A percentile compares a stretch with the other conserved stretches of the same genome.
phyloP scores from a whole-genome alignment of 2,113 vertebrate species.

The Myxocyprinus asiaticus region DNA sequence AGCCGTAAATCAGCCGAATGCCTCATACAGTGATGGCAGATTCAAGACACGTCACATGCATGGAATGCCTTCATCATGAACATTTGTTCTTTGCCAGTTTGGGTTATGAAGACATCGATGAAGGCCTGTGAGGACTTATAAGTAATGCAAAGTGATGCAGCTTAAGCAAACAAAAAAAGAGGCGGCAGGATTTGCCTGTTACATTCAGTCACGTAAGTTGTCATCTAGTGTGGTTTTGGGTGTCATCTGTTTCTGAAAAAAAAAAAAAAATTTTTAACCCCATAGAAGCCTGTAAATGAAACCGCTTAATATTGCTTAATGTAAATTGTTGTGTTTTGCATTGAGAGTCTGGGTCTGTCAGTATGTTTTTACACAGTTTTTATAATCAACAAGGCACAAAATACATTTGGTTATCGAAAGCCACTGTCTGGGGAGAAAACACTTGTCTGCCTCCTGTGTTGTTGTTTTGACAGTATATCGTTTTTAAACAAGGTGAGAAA shows the following conservation, averaged over 20 bases:
- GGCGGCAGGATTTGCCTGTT: neutral
- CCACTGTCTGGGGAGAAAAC: too few species aligned
- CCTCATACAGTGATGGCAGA: neutral
- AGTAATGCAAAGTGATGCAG: slow-evolving; percentile 3
- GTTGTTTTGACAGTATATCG: too few species aligned
- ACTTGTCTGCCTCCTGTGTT: too few species aligned
- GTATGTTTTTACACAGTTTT: too few species aligned
- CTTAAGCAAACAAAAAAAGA: neutral
- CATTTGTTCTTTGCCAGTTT: neutral
- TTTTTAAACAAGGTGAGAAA: too few species aligned
- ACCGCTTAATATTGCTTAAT: too few species aligned
- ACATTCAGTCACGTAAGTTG: neutral
- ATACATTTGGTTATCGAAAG: too few species aligned
- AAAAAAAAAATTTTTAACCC: too few species aligned
- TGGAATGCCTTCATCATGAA: neutral
- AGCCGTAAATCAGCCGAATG: neutral
- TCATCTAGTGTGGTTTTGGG: neutral
- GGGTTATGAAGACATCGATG: neutral
- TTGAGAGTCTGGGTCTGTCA: too few species aligned
- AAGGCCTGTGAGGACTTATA: neutral
- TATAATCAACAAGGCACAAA: too few species aligned
- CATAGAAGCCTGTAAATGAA: too few species aligned
- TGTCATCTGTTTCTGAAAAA: neutral
- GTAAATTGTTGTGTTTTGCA: too few species aligned
- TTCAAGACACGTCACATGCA: slow-evolving; percentile 6